Conservation (phyloP, 2,888 invertebrate species). For the Antitype chi region DNA sequence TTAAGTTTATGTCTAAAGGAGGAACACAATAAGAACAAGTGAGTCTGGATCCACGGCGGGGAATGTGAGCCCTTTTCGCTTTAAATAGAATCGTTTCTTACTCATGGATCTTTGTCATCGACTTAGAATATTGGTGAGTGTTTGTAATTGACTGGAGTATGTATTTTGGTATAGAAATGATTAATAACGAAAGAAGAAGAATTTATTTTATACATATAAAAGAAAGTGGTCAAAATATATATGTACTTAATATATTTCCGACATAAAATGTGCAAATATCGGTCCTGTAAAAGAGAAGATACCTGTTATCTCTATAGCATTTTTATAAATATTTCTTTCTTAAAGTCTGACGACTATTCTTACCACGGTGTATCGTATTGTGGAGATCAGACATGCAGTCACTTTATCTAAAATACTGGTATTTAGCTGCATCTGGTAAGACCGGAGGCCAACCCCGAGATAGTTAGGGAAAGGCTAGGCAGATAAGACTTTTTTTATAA, state of each 20-base stretch:
- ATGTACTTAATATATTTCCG: background rate
- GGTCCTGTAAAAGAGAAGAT: background rate
- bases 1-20: constrained; percentile 64
- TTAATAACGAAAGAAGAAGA: background rate
- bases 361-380: too few species aligned
- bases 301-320: background rate
- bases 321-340: too few species aligned
- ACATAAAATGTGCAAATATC: background rate
- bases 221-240: background rate
- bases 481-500: too few species aligned
- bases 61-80: constrained; percentile 73
- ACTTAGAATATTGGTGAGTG: constrained; percentile 3
- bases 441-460: too few species aligned
- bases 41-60: constrained; percentile 68
- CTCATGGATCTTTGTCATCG: constrained; percentile 61
- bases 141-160: constrained; percentile 18
- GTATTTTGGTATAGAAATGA: constrained; percentile 19
- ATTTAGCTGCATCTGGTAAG: too few species aligned
- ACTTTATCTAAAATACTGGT: too few species aligned
- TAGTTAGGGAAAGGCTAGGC: too few species aligned
- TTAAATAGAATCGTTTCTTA: constrained; percentile 67
- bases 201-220: background rate
- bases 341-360: too few species aligned
- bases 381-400: too few species aligned
- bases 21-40: constrained; percentile 71